Evolutionary conservation across 1,140 invertebrate genomes (phyloP), one percentile per base, ranked within the genome.

Genomic region (Hydropsyche tenuis): DNA sequence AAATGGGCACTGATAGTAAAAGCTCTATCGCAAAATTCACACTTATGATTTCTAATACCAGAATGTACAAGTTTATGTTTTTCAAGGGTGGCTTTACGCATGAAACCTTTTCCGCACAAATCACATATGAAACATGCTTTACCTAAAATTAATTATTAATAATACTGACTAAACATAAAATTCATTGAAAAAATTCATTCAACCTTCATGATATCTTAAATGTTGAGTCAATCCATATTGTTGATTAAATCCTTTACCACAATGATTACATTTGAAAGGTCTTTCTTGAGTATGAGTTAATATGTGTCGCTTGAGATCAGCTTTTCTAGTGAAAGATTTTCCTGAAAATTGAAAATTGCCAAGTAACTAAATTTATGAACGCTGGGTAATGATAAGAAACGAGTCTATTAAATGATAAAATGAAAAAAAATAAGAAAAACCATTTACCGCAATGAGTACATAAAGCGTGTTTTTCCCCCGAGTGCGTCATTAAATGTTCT

Each of bases 191-290:
- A 63, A 18, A 22, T 45, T 51, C 18, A 5, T 5, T 5, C 16
- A 16, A 75, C 74, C 74, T 51, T 69, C 65, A 45, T 75, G 74
- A 46, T 69, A 72, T 46, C 64, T 69, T 37, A 75, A 18, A 63
- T 75, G 74, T 42, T 73, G 70, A 18, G 74, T 75, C 12, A 75
- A 71, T 20, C 64, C 74, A 69, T 73, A 75, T 27, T 51, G 64
- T 48, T 75, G 78, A 45, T 78, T 78, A 77, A 87, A 87, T 0
- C 80, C 80, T 70, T 85, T 83, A 45, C 81, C 82, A 72, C 85
- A 87, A 20, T 82, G 79, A 69, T 81, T 79, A 73, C 86, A 87
- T 60, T 81, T 82, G 75, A 84, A 85, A 0, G 85, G 84, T 48
- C 82, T 81, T 63, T 86, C 84, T 25, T 85, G 85, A 1, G 80